Base-by-base conservation (phyloP, 2,888 invertebrate genomes). In the Noctua janthina region DNA sequence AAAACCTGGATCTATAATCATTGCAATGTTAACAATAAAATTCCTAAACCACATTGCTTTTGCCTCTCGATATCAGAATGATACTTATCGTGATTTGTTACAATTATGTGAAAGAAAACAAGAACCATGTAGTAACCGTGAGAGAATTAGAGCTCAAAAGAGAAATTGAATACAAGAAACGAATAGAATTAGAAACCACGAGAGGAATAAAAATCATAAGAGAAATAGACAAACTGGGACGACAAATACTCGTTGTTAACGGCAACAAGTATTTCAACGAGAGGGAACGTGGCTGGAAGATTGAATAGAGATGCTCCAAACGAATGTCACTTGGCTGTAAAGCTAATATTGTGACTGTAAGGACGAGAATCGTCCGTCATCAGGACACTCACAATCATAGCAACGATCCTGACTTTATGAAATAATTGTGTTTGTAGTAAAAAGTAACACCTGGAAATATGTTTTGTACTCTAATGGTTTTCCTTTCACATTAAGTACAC, bases 311-410 rank as follows among this genome's bases (percentile, higher is more conserved):
- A 72, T 88, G 88, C 68, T 73, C 74, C 8, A 84, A 78, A 73
- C 74, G 87, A 75, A 69, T 54, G 35, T 43, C 67, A 3, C 66
- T 78, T 13, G 83, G 81, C 13, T 87, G 85, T 54, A 90, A 85
- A 29, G 91, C 92, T 20, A 81, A 83, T 35, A 77, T 91, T 64
- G 75, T 88, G n/a, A 92, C 92, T 10, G 5, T 91, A 8, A 85
- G 91, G 3, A 85, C 91, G 20, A 76, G 67, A 23, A 88, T 92
- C 17, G 79, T 92, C 20, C 82, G 80, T n/a, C 78, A 73, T 35
- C 74, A 74, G 4, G 76, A 78, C 20, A 15, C 13, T n/a, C 84
- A 84, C 29, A 84, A 84, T 70, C 86, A 84, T 76, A 51, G 56
- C 51, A 39, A 43, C 15, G 85, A 81, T 43, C 10, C 43, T 15